Percentiles rank a stretch among this genome's conserved stretches.
Evolutionary conservation across 1,140 invertebrate genomes (phyloP).

Genomic region (Capitella teleta): DNA sequence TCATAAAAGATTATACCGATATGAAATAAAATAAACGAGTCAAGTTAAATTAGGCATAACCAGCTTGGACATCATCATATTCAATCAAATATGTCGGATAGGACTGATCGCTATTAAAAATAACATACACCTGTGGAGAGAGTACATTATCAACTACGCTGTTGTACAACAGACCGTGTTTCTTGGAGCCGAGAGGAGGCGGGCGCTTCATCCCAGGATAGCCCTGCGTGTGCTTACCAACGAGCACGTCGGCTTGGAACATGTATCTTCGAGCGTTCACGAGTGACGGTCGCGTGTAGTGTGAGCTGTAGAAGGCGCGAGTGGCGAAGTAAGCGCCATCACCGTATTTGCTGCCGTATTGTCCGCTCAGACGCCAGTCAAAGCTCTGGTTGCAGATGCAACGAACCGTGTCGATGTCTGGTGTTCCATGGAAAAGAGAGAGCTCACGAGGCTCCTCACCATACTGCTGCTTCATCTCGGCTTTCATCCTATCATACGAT

Average conservation of each 20-base stretch:
- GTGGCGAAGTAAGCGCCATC: background rate
- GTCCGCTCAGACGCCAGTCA: background rate
- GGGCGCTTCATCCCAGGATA: constrained; percentile 16
- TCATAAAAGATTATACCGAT: no score
- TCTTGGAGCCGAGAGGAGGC: constrained; percentile 19
- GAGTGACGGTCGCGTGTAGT: background rate
- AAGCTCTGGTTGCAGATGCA: background rate
- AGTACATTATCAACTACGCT: constrained; percentile 25
- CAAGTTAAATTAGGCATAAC: no score
- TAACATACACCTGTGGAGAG: constrained; percentile 23
- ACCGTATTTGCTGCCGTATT: background rate
- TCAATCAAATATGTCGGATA: constrained; percentile 28
- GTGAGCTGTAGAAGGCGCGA: background rate
- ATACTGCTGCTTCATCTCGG: no score
- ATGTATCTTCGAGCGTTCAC: constrained; percentile 15
- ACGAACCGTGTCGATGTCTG: background rate
- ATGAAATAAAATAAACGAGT: no score
- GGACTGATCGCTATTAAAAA: constrained; percentile 27
- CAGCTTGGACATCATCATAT: no score
- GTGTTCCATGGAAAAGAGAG: background rate
- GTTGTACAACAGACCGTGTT: constrained; percentile 20
- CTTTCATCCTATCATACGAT: no score
- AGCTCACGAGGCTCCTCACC: no score
- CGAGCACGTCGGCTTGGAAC: constrained; percentile 23
- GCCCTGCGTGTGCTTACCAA: constrained; percentile 20